phyloP scores from a whole-genome alignment of 2,797 vertebrate species.

The Bucorvus abyssinicus region DNA sequence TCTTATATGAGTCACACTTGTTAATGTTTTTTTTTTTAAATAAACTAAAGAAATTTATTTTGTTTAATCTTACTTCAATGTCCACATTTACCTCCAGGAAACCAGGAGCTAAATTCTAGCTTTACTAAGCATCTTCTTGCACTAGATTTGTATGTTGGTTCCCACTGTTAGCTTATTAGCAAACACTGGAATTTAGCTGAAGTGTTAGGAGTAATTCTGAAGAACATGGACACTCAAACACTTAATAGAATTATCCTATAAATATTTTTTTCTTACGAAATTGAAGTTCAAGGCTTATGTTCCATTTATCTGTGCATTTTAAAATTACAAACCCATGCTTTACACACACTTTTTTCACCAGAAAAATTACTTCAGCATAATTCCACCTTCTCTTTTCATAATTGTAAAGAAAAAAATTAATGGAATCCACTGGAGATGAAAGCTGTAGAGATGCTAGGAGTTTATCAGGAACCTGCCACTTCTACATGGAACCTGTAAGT shows the following conservation, averaged over 20 bases:
- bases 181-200: neutral
- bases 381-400: neutral
- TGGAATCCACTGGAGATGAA: neutral
- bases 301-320: neutral
- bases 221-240: neutral
- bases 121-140: neutral
- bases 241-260: neutral
- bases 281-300: neutral
- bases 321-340: neutral
- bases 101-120: neutral
- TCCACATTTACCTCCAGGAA: neutral
- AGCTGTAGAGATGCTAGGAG: neutral
- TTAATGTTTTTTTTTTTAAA: neutral
- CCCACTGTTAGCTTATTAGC: neutral
- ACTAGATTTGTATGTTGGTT: neutral
- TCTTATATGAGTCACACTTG: neutral
- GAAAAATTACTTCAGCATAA: neutral
- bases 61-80: neutral
- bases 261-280: neutral
- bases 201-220: neutral
- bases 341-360: neutral
- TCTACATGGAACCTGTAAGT: neutral
- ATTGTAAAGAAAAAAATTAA: neutral
- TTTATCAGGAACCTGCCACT: neutral
- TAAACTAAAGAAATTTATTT: neutral